Percentiles rank a stretch among this genome's conserved stretches.
Evolutionary conservation across 2,888 invertebrate species (phyloP).

Genomic region (Drosophila formosana): DNA sequence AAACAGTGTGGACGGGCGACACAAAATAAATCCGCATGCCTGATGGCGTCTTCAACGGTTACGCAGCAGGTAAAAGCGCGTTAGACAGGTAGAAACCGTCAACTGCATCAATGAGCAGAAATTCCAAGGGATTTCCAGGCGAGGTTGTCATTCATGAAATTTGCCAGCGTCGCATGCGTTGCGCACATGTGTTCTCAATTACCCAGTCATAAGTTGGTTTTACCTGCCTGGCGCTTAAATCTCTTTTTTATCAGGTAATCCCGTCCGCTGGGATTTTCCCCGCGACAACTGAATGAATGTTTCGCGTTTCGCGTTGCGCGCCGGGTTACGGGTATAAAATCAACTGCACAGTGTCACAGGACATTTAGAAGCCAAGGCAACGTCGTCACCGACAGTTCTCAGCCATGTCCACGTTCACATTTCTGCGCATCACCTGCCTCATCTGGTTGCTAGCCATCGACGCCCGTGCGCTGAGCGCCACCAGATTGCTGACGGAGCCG

Average conservation of each 20-base stretch:
- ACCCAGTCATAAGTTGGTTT: slow-evolving; percentile 28
- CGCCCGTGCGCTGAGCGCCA: slow-evolving; percentile 52
- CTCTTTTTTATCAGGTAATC: slow-evolving; percentile 14
- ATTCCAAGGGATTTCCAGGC: slow-evolving; percentile 68
- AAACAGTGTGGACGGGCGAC: slow-evolving; percentile 38
- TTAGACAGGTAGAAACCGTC: background rate
- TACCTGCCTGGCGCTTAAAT: slow-evolving; percentile 1
- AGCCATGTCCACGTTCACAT: background rate
- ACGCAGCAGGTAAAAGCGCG: slow-evolving; percentile 3
- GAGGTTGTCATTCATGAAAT: slow-evolving; percentile 61
- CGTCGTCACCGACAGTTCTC: slow-evolving; percentile 28
- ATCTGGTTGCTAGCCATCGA: slow-evolving; percentile 18
- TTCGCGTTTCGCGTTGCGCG: no score
- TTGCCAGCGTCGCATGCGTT: background rate
- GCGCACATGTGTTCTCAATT: slow-evolving; percentile 71
- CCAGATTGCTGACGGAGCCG: background rate
- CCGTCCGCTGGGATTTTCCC: slow-evolving; percentile 52
- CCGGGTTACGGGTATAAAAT: slow-evolving; percentile 51
- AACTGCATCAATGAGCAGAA: slow-evolving; percentile 60
- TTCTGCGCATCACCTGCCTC: slow-evolving; percentile 7
- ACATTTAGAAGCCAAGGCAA: slow-evolving; percentile 56
- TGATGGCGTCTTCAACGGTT: slow-evolving; percentile 9
- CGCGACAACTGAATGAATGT: slow-evolving; percentile 54
- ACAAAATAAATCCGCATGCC: slow-evolving; percentile 11
- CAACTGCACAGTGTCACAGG: background rate